A percentile compares a stretch with the other conserved stretches of the same genome.
These are phyloP conservation scores for Plestiodon gilberti DNA, from an alignment of 2,113 vertebrate species.

Conservation along the genomic window DNA sequence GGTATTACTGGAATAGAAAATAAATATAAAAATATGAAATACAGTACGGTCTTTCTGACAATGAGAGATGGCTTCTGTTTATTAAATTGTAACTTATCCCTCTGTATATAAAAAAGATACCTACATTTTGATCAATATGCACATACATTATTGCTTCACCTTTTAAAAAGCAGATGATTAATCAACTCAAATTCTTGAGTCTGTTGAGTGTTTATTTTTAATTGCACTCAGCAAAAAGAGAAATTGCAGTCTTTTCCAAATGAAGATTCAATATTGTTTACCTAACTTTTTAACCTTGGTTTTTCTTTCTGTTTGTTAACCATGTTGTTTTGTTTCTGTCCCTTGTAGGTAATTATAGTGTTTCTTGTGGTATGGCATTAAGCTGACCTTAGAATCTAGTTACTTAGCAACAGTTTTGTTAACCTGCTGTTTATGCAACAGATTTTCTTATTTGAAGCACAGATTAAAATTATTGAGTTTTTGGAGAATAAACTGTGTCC, in stretches of 20 bases:
- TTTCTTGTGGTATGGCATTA: neutral
- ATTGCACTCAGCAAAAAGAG: no score
- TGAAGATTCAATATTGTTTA: conserved; percentile 10
- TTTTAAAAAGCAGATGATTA: neutral
- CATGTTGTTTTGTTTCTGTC: no score
- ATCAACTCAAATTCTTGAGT: neutral
- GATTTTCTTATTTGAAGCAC: neutral
- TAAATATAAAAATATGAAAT: neutral
- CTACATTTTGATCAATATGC: neutral
- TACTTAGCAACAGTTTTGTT: conserved; percentile 42
- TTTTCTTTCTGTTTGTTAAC: conserved; percentile 48
- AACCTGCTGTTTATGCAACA: neutral
- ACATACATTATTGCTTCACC: neutral
- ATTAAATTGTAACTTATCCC: neutral
- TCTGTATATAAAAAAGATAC: neutral
- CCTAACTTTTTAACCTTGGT: neutral
- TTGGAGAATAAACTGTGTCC: conserved; percentile 7
- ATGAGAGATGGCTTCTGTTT: neutral
- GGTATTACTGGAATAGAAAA: neutral
- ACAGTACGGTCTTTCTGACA: neutral
- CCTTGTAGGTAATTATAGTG: conserved; percentile 25
- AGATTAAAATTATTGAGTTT: neutral
- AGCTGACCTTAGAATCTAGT: conserved; percentile 40
- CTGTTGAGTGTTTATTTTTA: neutral
- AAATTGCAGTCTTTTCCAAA: conserved; percentile 5